Evolutionary conservation across 2,797 vertebrate species (phyloP), one percentile per base, ranked within the genome.

Genomic region (Valencia hispanica): DNA sequence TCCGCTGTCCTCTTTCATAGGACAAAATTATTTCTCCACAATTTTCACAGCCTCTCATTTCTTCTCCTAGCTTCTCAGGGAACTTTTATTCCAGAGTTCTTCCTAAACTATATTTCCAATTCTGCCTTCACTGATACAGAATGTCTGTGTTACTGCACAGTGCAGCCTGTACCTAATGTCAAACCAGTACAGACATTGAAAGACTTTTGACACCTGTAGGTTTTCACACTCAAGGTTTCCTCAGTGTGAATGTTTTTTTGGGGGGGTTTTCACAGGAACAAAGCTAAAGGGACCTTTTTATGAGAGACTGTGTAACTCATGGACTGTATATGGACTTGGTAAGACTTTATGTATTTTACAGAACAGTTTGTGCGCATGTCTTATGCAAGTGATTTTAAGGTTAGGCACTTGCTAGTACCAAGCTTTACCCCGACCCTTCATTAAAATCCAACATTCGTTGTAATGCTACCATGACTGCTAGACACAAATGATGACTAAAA

Each of bases 191-290:
- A 25, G 61, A 9, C 18, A 27, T 8, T 22, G 34, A 65, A 65
- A 65, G 32, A 34, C 61, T 65, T 36, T 5, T 22, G 61, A 65
- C 61, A 39, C 61, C 20, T 39, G 34, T 4, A 39, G 6, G 34
- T 25, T 36, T 65, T 36, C 61, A 65, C 32, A 25, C 61, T 36
- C 34, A 3, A 20, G 61, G 59, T 63, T 63, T 63, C 59, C 59
- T 22, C 4, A 0, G 34, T 36, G 43, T 51, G 32, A 48, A 65
- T 65, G 57, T 22, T n/a, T n/a, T n/a, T n/a, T n/a, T n/a, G n/a
- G n/a, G n/a, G n/a, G n/a, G 41, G 8, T 30, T 53, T 65, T 68
- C 47, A 78, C 48, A 66, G 59, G 34, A 71, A 22, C 48, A 72
- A 72, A 68, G 32, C 25, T 4, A 30, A 12, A 22, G 27, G 61